A percentile compares a stretch with the other conserved stretches of the same genome.
phyloP scores from a whole-genome alignment of 2,113 vertebrate genomes.

The Myrmophylax atrothorax region DNA sequence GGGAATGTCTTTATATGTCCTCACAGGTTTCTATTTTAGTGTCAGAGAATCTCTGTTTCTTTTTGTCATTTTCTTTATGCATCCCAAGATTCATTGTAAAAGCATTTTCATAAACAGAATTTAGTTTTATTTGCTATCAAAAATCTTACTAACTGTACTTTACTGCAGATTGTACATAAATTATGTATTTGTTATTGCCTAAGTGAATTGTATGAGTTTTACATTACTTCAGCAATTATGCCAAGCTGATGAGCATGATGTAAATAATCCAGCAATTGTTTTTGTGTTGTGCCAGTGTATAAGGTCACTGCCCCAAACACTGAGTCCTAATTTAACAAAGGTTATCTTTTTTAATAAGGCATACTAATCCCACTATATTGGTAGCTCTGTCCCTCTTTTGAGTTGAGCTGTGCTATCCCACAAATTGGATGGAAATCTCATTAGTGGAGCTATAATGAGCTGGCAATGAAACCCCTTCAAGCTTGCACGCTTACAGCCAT shows the following conservation, averaged over 20 bases:
- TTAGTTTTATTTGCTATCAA: background rate
- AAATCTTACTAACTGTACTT: background rate
- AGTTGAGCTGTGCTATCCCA: constrained; percentile 57
- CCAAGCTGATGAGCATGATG: constrained; percentile 15
- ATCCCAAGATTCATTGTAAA: background rate
- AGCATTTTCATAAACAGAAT: background rate
- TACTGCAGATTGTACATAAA: background rate
- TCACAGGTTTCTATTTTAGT: background rate
- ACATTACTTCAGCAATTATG: constrained; percentile 19
- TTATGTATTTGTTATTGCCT: background rate
- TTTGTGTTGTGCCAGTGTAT: background rate
- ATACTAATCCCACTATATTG: constrained; percentile 58
- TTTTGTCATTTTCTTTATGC: background rate
- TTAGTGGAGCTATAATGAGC: constrained; percentile 73
- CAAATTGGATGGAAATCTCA: constrained; percentile 74
- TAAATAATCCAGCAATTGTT: constrained; percentile 52
- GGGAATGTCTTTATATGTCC: background rate
- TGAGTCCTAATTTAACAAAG: constrained; percentile 46
- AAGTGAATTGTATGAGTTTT: constrained; percentile 21
- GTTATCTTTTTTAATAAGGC: constrained; percentile 56
- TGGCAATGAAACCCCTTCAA: constrained; percentile 69
- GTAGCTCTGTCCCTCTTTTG: constrained; percentile 49
- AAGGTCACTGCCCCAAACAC: constrained; percentile 15
- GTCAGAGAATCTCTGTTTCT: background rate
- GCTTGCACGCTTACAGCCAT: constrained; percentile 50